These are phyloP conservation scores for Rapana venosa DNA, from an alignment of 2,888 invertebrate genomes.

Conservation along the genomic window DNA sequence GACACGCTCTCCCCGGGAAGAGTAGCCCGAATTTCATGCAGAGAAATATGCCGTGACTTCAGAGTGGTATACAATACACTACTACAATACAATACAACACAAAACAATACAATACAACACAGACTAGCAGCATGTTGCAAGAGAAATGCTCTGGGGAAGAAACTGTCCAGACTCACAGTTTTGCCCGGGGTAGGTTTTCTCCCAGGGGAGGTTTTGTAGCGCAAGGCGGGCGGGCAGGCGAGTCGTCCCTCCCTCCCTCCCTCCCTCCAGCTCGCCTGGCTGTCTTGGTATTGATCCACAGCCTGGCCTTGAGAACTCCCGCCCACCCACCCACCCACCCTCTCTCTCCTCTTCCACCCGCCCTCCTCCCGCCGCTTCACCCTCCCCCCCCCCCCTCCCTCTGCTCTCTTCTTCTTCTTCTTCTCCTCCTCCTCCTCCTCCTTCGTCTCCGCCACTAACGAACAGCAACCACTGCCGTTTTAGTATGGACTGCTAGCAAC, in stretches of 20 bases:
- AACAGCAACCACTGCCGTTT: background rate
- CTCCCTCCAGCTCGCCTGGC: background rate
- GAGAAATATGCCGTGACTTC: too few species aligned
- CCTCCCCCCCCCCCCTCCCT: background rate
- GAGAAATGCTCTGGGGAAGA: too few species aligned
- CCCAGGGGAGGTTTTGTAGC: background rate
- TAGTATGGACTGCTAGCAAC: background rate
- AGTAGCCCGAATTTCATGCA: too few species aligned
- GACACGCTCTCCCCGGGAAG: too few species aligned
- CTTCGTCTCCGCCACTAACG: background rate
- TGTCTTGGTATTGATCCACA: conserved; percentile 15
- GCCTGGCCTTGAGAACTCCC: conserved; percentile 16
- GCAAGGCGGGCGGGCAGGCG: background rate
- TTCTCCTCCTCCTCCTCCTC: background rate
- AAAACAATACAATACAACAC: too few species aligned
- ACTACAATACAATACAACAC: too few species aligned
- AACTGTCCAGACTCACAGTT: background rate
- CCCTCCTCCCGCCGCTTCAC: background rate
- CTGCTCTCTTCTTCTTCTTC: background rate
- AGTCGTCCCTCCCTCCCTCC: background rate
- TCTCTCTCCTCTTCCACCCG: background rate
- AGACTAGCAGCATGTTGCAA: too few species aligned
- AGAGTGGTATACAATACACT: too few species aligned
- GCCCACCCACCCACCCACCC: too few species aligned
- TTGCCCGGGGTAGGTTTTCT: background rate